phyloP scores from a whole-genome alignment of 2,797 vertebrate species.

The Clarias fuscus region DNA sequence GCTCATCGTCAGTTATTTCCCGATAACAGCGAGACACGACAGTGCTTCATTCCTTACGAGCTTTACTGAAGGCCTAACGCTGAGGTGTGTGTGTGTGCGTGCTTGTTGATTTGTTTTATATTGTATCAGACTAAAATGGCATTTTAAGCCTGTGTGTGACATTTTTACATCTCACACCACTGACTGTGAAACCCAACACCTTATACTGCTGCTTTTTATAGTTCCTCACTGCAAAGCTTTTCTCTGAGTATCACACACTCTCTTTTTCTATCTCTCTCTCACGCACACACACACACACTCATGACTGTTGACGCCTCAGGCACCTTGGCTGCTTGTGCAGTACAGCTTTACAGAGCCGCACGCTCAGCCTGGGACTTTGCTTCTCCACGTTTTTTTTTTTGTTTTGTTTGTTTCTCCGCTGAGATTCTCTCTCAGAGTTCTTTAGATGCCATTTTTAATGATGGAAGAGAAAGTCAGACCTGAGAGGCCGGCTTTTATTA shows the following conservation, averaged over 20 bases:
- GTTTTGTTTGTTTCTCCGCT: neutral
- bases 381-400: neutral
- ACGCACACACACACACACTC: conserved; percentile 37
- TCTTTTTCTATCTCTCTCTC: neutral
- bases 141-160: conserved; percentile 14
- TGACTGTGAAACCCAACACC: conserved; percentile 33
- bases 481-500: neutral
- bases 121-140: conserved; percentile 13
- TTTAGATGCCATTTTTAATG: neutral
- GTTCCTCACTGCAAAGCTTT: conserved; percentile 15
- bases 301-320: conserved; percentile 17
- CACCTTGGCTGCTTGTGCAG: conserved; percentile 27
- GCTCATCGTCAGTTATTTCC: neutral
- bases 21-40: neutral
- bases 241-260: neutral
- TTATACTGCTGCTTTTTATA: conserved; percentile 15
- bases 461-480: neutral
- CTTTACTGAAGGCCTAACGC: neutral
- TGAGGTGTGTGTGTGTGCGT: neutral
- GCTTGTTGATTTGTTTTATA: neutral
- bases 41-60: neutral
- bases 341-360: conserved; percentile 1
- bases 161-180: conserved; percentile 26
- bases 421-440: neutral
- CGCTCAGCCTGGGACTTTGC: neutral